Percentiles rank a stretch among this genome's conserved stretches.
Conservation (phyloP, 1,140 invertebrate genomes). For the Euwallacea similis region DNA sequence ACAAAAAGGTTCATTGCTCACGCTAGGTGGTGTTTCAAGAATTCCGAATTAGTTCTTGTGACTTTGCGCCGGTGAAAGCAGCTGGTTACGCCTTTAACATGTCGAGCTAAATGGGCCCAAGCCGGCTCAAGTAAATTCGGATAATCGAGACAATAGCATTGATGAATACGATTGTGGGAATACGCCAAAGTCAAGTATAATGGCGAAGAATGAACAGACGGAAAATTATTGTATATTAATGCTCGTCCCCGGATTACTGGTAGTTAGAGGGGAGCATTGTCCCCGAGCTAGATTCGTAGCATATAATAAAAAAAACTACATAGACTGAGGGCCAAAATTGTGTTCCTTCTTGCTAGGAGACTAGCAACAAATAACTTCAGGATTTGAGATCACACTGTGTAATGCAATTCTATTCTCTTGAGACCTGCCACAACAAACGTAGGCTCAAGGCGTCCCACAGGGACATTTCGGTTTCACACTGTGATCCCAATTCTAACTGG, state of each 20-base stretch:
- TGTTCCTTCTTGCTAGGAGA: too few relatives aligned
- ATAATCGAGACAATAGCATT: conserved; percentile 41
- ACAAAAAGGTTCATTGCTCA: conserved; percentile 36
- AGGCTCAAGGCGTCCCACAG: conserved; percentile 46
- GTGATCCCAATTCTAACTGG: conserved; percentile 48
- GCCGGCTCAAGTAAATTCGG: conserved; percentile 36
- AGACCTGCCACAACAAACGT: conserved; percentile 31
- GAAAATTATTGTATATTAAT: conserved; percentile 36
- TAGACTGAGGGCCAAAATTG: too few relatives aligned
- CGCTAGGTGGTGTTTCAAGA: conserved; percentile 40
- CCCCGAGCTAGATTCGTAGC: too few relatives aligned
- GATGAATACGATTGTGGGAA: conserved; percentile 37
- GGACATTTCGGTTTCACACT: conserved; percentile 49
- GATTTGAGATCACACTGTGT: conserved; percentile 24
- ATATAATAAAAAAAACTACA: too few relatives aligned
- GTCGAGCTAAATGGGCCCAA: conserved; percentile 37
- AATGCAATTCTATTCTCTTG: conserved; percentile 27
- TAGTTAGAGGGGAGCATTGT: not conserved
- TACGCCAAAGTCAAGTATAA: conserved; percentile 40
- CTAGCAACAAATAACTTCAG: conserved; percentile 16
- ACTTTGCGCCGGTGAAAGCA: conserved; percentile 38
- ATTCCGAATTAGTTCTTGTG: conserved; percentile 38
- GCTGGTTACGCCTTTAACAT: conserved; percentile 39
- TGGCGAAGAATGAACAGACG: conserved; percentile 18
- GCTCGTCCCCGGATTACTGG: conserved; percentile 13